phyloP scores from a whole-genome alignment of 2,797 vertebrate species.

The Urocyon cinereoargenteus region DNA sequence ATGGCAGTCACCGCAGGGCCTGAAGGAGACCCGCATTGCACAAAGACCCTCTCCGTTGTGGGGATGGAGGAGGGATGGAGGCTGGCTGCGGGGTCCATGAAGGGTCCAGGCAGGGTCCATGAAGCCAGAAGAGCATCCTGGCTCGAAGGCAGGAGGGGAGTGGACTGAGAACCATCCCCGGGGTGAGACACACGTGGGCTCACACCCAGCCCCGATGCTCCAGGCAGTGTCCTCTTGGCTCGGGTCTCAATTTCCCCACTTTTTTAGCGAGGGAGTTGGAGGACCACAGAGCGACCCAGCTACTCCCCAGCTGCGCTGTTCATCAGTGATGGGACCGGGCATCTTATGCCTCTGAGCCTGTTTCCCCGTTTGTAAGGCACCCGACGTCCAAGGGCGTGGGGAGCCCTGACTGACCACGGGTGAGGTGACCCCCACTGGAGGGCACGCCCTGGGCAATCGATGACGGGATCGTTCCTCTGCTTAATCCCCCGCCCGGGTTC shows the following conservation, averaged over 20 bases:
- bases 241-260: not conserved
- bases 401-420: too few species aligned
- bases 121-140: fast-evolving
- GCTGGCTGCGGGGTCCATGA: fast-evolving
- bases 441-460: fast-evolving
- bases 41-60: not conserved
- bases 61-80: fast-evolving
- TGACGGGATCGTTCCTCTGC: fast-evolving
- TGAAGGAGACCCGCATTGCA: not conserved
- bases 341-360: not conserved
- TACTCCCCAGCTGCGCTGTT: fast-evolving
- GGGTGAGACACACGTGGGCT: not conserved
- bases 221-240: fast-evolving
- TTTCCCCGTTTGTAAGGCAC: not conserved
- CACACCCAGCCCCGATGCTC: fast-evolving
- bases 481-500: not conserved
- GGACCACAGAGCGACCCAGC: too few species aligned
- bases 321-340: fast-evolving
- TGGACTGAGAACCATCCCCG: fast-evolving
- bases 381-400: not conserved
- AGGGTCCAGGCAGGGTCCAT: fast-evolving
- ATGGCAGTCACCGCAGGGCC: not conserved
- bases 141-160: fast-evolving
- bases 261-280: not conserved
- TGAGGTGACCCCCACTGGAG: not conserved